Conservation (phyloP, 2,113 vertebrate genomes). For the Cariama cristata region DNA sequence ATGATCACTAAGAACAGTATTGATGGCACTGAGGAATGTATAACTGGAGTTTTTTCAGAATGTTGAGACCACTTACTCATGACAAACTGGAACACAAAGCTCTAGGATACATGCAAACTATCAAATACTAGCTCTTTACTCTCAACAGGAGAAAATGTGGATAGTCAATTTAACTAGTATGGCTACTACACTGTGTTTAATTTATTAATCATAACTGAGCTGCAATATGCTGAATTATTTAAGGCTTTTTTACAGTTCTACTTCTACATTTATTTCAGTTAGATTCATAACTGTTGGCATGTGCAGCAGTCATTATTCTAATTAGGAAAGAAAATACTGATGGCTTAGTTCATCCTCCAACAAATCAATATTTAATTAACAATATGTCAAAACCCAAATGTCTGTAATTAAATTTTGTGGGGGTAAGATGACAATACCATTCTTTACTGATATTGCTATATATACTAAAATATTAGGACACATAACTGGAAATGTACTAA, state of each 20-base stretch:
- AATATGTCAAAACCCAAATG: constrained; percentile 48
- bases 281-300: constrained; percentile 31
- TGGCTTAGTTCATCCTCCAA: constrained; percentile 38
- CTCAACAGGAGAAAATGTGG: background rate
- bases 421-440: background rate
- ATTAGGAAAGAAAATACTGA: constrained; percentile 57
- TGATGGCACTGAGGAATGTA: background rate
- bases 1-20: background rate
- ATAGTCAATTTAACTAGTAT: background rate
- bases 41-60: background rate
- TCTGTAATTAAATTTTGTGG: constrained; percentile 18
- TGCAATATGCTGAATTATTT: constrained; percentile 57
- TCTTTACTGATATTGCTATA: background rate
- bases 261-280: constrained; percentile 39
- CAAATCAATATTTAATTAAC: constrained; percentile 81
- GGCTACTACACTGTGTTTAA: constrained; percentile 24
- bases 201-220: constrained; percentile 60
- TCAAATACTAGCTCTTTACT: background rate
- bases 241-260: constrained; percentile 35
- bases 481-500: constrained; percentile 4
- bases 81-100: background rate
- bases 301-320: constrained; percentile 61
- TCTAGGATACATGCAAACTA: background rate
- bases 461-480: background rate
- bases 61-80: background rate